Evolutionary conservation across 2,113 vertebrate genomes (phyloP).

Genomic region (Dipodomys spectabilis): DNA sequence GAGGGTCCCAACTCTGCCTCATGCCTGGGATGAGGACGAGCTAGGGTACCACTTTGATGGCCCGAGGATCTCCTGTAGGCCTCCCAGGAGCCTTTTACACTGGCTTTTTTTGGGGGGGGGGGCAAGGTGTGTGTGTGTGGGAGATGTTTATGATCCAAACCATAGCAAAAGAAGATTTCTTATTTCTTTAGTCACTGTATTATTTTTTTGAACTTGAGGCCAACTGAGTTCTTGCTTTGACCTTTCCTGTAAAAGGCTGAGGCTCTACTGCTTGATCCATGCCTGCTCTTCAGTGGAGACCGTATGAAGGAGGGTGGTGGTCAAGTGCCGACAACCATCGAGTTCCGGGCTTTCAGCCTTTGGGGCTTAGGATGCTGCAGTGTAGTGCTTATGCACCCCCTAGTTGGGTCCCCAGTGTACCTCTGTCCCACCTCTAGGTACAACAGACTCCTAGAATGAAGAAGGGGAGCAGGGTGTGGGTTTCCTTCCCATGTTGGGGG

Average conservation of each 20-base stretch:
- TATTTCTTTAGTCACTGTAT: no score
- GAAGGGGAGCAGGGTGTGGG: accelerated
- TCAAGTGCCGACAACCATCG: no score
- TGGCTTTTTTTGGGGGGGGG: neutral
- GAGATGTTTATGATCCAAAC: neutral
- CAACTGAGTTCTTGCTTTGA: no score
- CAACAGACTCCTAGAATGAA: accelerated
- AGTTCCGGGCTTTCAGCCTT: neutral
- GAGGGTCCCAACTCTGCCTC: neutral
- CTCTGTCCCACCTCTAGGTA: neutral
- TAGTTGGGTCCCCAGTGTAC: accelerated
- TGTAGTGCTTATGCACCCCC: accelerated
- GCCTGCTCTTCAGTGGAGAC: no score
- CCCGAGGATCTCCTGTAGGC: neutral
- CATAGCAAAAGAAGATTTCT: neutral
- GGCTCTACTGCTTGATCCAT: no score
- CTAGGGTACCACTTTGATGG: neutral
- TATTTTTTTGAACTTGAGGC: no score
- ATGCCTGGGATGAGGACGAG: neutral
- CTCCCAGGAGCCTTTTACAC: neutral
- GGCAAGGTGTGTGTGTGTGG: no score
- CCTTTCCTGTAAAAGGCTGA: no score
- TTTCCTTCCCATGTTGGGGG: neutral
- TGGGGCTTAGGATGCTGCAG: neutral
- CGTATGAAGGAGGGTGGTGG: no score